Evolutionary conservation across 2,113 vertebrate genomes (phyloP).

Genomic region (Microcebus griseorufus): DNA sequence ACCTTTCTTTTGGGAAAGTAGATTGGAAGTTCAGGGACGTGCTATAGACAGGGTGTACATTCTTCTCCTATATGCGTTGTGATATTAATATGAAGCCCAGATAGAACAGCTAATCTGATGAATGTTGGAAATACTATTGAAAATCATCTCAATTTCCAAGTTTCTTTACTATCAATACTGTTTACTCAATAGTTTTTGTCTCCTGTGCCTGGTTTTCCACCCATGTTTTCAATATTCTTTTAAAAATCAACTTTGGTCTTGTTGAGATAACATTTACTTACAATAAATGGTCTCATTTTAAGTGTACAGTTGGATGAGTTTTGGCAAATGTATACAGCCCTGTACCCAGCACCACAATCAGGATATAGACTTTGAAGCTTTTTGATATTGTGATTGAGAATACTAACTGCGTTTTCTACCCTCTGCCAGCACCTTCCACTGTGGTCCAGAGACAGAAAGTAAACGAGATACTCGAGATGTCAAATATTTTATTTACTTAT

Average conservation of each 20-base stretch:
- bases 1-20: background rate
- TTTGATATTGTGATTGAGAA: background rate
- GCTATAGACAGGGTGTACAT: background rate
- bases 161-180: background rate
- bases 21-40: background rate
- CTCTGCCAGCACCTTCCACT: background rate
- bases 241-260: background rate
- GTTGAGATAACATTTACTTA: background rate
- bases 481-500: background rate
- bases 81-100: background rate
- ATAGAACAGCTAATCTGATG: background rate
- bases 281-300: background rate
- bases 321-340: background rate
- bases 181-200: background rate
- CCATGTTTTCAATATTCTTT: background rate
- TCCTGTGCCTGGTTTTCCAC: background rate
- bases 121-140: background rate
- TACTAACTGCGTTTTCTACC: background rate
- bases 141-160: background rate
- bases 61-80: background rate
- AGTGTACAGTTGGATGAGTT: background rate
- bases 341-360: background rate
- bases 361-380: background rate
- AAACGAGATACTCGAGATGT: background rate
- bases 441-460: background rate